Base-by-base conservation (phyloP, 2,113 vertebrate species). In the Girardinichthys multiradiatus region DNA sequence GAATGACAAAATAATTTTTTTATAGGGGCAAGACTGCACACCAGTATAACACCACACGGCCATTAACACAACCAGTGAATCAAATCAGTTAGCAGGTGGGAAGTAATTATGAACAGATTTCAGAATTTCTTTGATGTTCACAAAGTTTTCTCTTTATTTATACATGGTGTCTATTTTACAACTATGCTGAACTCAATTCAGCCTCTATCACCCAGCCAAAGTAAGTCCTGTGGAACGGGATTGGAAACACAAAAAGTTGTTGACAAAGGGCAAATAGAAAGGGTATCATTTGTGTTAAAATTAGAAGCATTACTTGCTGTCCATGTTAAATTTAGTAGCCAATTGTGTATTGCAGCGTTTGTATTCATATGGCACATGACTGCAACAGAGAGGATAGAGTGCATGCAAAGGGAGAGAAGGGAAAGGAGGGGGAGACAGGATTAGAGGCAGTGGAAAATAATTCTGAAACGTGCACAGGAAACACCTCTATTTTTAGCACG, bases 401-500 rank as follows among this genome's bases (percentile, higher is more conserved):
- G 72, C 64, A 17, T 27, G 77, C 27, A 45, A 69, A 24, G 35
- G 42, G 42, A 66, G 51, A 61, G 67, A 74, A 59, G n/a, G 51
- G n/a, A 45, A 54, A 45, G 67, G 82, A 63, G 58, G 62, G 37
- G 62, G 70, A 11, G 57, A 17, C 73, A 63, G 75, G 69, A 59
- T 80, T 33, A 48, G 81, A 66, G 78, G 59, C 63, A 69, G 78
- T 83, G 72, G 42, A 76, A 87, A 86, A 87, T 83, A 61, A 87
- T 81, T 87, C 76, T 69, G 82, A 54, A 90, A 77, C 86, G 78
- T 91, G 88, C 76, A 86, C 27, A 81, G 89, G 90, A 90, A 91
- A 90, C 88, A 91, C 89, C 90, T 89, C 90, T 91, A 89, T 92
- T 90, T 91, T 78, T 91, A 91, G 89, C 77, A 19, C 69, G 77